Percentiles rank a stretch among this genome's conserved stretches.
phyloP scores from a whole-genome alignment of 2,113 vertebrate species.

The Poeciliopsis occidentalis region DNA sequence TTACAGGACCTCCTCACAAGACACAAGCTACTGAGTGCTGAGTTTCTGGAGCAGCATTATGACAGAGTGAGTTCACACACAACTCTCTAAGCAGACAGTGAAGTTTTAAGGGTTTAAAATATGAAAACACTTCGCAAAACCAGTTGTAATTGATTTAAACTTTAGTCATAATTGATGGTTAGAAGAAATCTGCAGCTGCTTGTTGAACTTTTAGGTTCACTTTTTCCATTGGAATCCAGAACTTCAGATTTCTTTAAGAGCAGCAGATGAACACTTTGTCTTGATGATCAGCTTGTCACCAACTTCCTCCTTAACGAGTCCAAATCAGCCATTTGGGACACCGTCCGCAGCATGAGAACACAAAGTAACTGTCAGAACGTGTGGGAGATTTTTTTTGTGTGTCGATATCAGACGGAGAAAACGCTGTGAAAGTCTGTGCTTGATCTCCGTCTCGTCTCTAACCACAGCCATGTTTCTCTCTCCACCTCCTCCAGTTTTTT shows the following conservation, averaged over 20 bases:
- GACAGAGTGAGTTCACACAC: conserved; percentile 86
- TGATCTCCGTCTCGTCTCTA: not conserved
- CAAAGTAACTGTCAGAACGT: conserved; percentile 39
- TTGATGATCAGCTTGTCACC: conserved; percentile 4
- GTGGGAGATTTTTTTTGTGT: conserved; percentile 24
- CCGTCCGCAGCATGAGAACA: conserved; percentile 22
- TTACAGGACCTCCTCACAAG: conserved; percentile 93
- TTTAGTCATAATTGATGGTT: not conserved
- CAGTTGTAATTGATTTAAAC: no score
- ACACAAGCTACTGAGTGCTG: conserved; percentile 94
- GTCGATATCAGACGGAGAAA: conserved; percentile 26
- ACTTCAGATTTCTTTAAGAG: not conserved
- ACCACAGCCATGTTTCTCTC: not conserved
- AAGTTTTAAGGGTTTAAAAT: not conserved
- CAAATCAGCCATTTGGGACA: conserved; percentile 20
- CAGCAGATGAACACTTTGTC: not conserved
- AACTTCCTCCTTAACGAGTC: not conserved
- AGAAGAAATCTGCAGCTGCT: not conserved
- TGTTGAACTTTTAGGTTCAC: not conserved
- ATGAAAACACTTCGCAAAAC: not conserved
- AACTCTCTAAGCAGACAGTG: not conserved
- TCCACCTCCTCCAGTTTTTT: conserved; percentile 86
- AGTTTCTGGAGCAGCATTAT: conserved; percentile 97
- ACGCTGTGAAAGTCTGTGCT: conserved; percentile 7
- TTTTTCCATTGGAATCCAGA: not conserved